Conservation (phyloP, 2,113 vertebrate genomes). For the Apaloderma vittatum region DNA sequence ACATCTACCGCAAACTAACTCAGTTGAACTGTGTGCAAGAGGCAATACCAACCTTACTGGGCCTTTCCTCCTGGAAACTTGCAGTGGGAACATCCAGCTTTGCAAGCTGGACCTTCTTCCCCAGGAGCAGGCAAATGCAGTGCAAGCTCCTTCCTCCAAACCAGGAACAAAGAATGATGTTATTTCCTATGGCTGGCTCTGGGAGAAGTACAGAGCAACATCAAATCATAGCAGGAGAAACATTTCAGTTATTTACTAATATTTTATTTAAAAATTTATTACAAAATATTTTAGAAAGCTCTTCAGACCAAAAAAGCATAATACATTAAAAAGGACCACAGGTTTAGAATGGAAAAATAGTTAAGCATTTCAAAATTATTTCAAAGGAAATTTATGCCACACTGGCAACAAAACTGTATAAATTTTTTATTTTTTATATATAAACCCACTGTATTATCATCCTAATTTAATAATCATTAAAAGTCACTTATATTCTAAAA, state of each 20-base stretch:
- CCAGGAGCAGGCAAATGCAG: not conserved
- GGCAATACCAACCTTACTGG: not conserved
- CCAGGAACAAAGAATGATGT: not conserved
- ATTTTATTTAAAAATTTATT: constrained; percentile 76
- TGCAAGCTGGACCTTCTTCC: not conserved
- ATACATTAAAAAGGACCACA: constrained; percentile 33
- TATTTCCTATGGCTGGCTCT: constrained; percentile 8
- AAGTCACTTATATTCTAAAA: not conserved
- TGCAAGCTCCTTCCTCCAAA: not conserved
- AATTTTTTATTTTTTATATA: not conserved
- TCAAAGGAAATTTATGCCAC: constrained; percentile 18
- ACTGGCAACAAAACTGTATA: not conserved
- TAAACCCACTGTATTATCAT: not conserved
- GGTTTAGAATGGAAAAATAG: constrained; percentile 59
- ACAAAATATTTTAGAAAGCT: constrained; percentile 60
- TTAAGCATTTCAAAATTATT: constrained; percentile 21
- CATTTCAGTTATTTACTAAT: not conserved
- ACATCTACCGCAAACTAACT: not conserved
- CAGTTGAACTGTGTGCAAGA: not conserved
- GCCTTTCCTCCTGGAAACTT: not conserved
- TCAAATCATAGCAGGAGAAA: not conserved
- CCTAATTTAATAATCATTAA: not conserved
- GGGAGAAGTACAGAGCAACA: not conserved
- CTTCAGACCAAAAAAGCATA: not conserved
- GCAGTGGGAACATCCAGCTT: not conserved